Evolutionary conservation across 2,888 invertebrate genomes (phyloP), one percentile per base, ranked within the genome.

Genomic region (Meganola albula): DNA sequence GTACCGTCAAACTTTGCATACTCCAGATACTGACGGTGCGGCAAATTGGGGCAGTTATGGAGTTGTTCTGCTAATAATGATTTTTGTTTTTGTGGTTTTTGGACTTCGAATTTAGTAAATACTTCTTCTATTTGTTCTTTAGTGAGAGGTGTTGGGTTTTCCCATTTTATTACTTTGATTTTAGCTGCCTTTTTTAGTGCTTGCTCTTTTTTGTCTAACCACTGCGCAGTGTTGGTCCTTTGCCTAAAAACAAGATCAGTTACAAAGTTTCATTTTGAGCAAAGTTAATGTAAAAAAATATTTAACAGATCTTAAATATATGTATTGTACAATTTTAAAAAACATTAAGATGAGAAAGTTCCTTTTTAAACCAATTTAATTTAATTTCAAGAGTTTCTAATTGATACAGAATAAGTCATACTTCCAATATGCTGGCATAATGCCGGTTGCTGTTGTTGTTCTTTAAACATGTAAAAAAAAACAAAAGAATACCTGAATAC

Each of bases 1-100:
- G 92, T 93, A 42, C 97, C 97, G 85, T 98, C 97, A 74, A 93
- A 98, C 75, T 93, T 94, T 2, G 96, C 94, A 86, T 92, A 98
- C 60, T 94, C 93, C 42, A 93, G 88, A 75, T 94, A 98, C 30
- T 96, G 95, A 74, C 97, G 95, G 58, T 92, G 90, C 1, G 94
- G 93, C 40, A 93, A 79, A 56, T 91, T 89, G 0, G 93, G 93
- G 49, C 91, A 93, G 54, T 92, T 92, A 50, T 92, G 90, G 25
- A 98, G 71, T 51, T 93, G 92, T 55, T 93, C 90, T 0, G 94
- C 84, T 24, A 98, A 78, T 38, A 92, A 78, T 12, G 96, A 96
- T 47, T 70, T 79, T 47, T 63, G 50, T 35, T 67, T 72, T 8
- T 63, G 65, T 4, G 62, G 62, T 58, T 69, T 69, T 40, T 61